Evolutionary conservation across 2,113 vertebrate genomes (phyloP).

Genomic region (Tiliqua scincoides): DNA sequence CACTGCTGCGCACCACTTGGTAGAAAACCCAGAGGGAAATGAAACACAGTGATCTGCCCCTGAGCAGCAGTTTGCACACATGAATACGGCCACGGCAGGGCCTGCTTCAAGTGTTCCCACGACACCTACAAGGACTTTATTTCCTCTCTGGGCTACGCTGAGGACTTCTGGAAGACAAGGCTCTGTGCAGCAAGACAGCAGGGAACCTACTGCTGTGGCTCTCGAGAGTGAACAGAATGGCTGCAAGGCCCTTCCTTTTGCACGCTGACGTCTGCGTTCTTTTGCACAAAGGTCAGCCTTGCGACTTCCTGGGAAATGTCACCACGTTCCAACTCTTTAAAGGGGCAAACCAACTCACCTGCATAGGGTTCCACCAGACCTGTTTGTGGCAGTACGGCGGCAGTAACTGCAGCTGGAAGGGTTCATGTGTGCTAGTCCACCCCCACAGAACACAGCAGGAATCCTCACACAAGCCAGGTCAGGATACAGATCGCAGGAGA

Average conservation of each 20-base stretch:
- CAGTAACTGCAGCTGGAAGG: conserved; percentile 50
- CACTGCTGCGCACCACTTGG: too few relatives aligned
- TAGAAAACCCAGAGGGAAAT: too few relatives aligned
- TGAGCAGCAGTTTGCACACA: neutral
- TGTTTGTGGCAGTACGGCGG: conserved; percentile 79
- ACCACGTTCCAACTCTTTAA: conserved; percentile 58
- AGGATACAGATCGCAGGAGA: neutral
- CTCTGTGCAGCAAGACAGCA: too few relatives aligned
- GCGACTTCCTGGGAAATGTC: neutral
- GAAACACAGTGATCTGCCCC: neutral
- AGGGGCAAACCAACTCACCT: conserved; percentile 70
- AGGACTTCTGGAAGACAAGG: neutral
- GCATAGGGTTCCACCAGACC: conserved; percentile 76
- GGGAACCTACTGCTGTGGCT: neutral
- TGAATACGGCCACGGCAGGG: neutral
- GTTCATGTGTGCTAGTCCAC: conserved; percentile 60
- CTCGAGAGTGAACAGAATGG: neutral
- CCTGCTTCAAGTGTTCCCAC: neutral
- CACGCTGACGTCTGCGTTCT: neutral
- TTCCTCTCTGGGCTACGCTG: neutral
- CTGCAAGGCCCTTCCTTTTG: neutral
- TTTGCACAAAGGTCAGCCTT: neutral
- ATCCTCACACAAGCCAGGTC: conserved; percentile 19
- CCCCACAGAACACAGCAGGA: conserved; percentile 26
- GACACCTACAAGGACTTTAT: neutral